These are phyloP conservation scores for Thecocarcelia acutangulata DNA, from an alignment of 2,888 invertebrate genomes.

Conservation along the genomic window DNA sequence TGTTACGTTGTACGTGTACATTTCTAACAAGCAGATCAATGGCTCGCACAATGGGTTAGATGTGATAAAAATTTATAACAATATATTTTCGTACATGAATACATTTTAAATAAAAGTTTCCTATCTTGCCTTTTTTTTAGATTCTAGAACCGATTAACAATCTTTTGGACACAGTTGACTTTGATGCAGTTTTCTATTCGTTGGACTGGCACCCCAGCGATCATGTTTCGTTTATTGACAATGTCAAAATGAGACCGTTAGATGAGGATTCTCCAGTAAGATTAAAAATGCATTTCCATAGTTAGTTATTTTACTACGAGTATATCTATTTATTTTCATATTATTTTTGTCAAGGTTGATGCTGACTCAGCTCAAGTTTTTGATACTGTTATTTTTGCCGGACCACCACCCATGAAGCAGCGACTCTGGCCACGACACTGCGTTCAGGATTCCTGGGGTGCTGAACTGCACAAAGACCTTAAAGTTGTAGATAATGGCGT, in stretches of 20 bases:
- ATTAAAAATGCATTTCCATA: constrained; percentile 45
- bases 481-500: constrained; percentile 89
- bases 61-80: too few relatives aligned
- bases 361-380: constrained; percentile 90
- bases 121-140: constrained; percentile 80
- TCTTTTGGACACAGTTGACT: constrained; percentile 89
- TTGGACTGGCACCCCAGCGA: constrained; percentile 98
- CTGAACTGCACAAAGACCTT: constrained; percentile 94
- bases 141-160: constrained; percentile 95
- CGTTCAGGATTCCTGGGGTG: constrained; percentile 97
- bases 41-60: too few relatives aligned
- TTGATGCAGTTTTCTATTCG: constrained; percentile 95
- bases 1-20: too few relatives aligned
- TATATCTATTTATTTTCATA: neutral
- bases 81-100: too few relatives aligned
- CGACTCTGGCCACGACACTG: constrained; percentile 98
- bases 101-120: too few relatives aligned
- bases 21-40: too few relatives aligned
- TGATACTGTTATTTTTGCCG: constrained; percentile 96
- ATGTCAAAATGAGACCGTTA: constrained; percentile 89
- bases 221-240: constrained; percentile 95
- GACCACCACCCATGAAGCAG: constrained; percentile 92
- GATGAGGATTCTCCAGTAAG: constrained; percentile 88
- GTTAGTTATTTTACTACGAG: neutral
- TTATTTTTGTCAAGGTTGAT: constrained; percentile 83